Percentiles rank a stretch among this genome's conserved stretches.
These are phyloP conservation scores for Coenonympha arcania DNA, from an alignment of 2,888 invertebrate species.

Conservation along the genomic window DNA sequence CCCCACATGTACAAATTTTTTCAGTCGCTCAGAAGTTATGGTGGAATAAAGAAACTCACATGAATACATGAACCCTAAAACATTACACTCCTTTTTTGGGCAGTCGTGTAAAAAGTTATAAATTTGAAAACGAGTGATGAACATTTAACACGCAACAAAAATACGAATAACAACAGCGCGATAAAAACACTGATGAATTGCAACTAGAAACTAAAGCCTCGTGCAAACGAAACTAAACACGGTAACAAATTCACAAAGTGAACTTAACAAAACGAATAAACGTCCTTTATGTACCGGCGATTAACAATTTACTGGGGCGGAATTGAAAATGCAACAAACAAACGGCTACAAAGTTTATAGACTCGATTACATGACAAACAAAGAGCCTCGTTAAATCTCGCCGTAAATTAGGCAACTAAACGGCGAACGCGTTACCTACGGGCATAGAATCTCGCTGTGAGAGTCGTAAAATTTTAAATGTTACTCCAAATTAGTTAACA, in stretches of 20 bases:
- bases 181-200: not conserved
- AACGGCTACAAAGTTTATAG: slow-evolving; percentile 6
- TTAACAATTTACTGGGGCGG: slow-evolving; percentile 10
- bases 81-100: too few species aligned
- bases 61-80: too few species aligned
- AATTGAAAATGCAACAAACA: slow-evolving; percentile 12
- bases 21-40: too few species aligned
- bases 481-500: not conserved
- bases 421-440: slow-evolving; percentile 3
- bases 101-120: too few species aligned
- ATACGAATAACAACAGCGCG: too few species aligned
- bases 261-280: slow-evolving; percentile 9
- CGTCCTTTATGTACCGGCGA: slow-evolving; percentile 1
- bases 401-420: slow-evolving; percentile 11
- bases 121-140: too few species aligned
- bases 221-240: slow-evolving; percentile 2
- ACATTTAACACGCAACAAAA: too few species aligned
- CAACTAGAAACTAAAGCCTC: not conserved
- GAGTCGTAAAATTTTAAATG: slow-evolving; percentile 6
- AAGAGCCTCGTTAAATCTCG: slow-evolving; percentile 9
- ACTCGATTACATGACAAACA: slow-evolving; percentile 13
- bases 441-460: slow-evolving; percentile 8
- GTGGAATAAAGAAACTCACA: too few species aligned
- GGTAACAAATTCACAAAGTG: slow-evolving; percentile 10
- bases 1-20: too few species aligned